phyloP scores from a whole-genome alignment of 1,140 invertebrate genomes.

The Chelonus insularis region DNA sequence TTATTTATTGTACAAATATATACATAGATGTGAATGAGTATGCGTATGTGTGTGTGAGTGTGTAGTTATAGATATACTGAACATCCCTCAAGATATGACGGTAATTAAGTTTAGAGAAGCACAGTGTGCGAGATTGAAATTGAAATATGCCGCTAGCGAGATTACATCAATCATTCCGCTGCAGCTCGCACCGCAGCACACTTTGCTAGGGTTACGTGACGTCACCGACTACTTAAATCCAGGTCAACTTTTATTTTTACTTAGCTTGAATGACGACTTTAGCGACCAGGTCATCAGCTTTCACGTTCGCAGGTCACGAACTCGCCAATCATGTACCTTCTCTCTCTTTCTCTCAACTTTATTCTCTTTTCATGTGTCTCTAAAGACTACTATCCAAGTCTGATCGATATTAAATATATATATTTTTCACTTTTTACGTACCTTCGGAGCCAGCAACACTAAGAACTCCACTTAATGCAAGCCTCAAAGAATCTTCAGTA shows the following conservation, averaged over 20 bases:
- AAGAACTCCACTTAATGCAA: slow-evolving; percentile 40
- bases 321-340: background rate
- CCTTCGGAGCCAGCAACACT: slow-evolving; percentile 40
- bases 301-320: slow-evolving; percentile 10
- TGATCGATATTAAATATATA: background rate
- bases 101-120: background rate
- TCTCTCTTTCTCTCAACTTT: background rate
- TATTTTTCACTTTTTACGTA: slow-evolving; percentile 20
- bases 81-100: background rate
- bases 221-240: slow-evolving; percentile 18
- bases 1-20: too few species aligned
- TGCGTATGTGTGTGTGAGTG: too few species aligned
- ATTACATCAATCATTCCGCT: slow-evolving; percentile 26
- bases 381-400: background rate
- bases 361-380: background rate
- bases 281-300: background rate
- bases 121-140: slow-evolving; percentile 16
- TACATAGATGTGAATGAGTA: too few species aligned
- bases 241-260: slow-evolving; percentile 11
- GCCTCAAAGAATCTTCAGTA: slow-evolving; percentile 57
- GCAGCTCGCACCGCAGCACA: slow-evolving; percentile 4
- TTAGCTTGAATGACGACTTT: too few species aligned
- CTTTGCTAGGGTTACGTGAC: slow-evolving; percentile 2
- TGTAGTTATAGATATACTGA: too few species aligned
- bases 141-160: slow-evolving; percentile 26